Base-by-base conservation (phyloP, 2,113 vertebrate species). In the Atherinomorus stipes region DNA sequence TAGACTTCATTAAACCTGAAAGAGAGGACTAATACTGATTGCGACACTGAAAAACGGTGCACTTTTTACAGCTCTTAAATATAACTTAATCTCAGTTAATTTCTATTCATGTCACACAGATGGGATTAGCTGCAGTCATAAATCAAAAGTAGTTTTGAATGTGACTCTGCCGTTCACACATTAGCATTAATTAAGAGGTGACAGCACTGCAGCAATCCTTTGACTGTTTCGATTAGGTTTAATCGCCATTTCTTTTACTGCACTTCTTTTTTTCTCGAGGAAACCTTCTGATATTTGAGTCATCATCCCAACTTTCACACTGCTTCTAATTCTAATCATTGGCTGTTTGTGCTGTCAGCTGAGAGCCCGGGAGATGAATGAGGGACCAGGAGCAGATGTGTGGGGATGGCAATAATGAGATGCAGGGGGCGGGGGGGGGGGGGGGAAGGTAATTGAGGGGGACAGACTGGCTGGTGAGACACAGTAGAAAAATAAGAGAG, bases 1-100 rank as follows among this genome's bases (percentile, higher is more conserved):
- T 78, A 79, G 71, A 80, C 88, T 90, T 84, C 2, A 93, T 92
- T 90, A 91, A 89, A 85, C 81, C 68, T 85, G 31, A 34, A 80
- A 87, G 80, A 85, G 74, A 89, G 67, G 77, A 75, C 86, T 64
- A 77, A 88, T 66, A 58, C 66, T 67, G 80, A 84, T 82, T 81
- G 65, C 84, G 79, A 87, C 82, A 85, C 69, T 68, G 71, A 80
- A 60, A 84, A 83, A 76, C 64, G 34, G 59, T 62, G 60, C 75
- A 68, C 44, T 64, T n/a, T 78, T 74, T 59, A 67, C 28, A 13
- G 65, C 70, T 58, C 65, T 81, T 85, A 71, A 84, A 89, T 50
- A 68, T 61, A 76, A 83, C 81, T 56, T 65, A 86, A 71, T 77
- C 83, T 77, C 60, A 7, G 60, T 80, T 83, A 90, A 90, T 89